Conservation (phyloP, 2,888 invertebrate species). For the Chalcis sispes region DNA sequence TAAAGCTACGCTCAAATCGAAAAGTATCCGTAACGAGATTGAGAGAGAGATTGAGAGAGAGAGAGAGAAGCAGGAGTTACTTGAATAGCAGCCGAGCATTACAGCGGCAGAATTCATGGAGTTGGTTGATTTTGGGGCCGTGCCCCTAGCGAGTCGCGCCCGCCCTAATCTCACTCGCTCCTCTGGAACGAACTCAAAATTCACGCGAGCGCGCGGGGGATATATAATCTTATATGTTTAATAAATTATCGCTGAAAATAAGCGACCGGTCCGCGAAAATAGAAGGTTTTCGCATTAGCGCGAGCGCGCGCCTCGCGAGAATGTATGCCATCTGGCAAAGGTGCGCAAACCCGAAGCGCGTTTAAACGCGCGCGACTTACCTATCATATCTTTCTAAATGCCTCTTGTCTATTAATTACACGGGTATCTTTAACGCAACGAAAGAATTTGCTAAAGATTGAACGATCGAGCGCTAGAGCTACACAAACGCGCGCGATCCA, state of each 20-base stretch:
- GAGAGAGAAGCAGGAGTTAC: background rate
- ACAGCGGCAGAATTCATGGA: background rate
- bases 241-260: slow-evolving; percentile 65
- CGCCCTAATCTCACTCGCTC: slow-evolving; percentile 25
- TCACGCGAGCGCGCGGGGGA: slow-evolving; percentile 56
- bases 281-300: slow-evolving; percentile 57
- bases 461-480: background rate
- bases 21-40: slow-evolving; percentile 55
- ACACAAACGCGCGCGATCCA: background rate
- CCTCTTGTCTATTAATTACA: slow-evolving; percentile 39
- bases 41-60: too few relatives aligned
- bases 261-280: slow-evolving; percentile 62
- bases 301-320: slow-evolving; percentile 18
- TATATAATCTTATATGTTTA: slow-evolving; percentile 60
- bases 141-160: background rate
- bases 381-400: slow-evolving; percentile 46
- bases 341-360: background rate
- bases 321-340: slow-evolving; percentile 63
- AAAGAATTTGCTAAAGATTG: slow-evolving; percentile 7
- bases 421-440: background rate
- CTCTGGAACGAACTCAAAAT: slow-evolving; percentile 64
- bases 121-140: background rate
- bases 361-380: slow-evolving; percentile 10
- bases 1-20: slow-evolving; percentile 23
- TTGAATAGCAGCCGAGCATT: background rate